phyloP scores from a whole-genome alignment of 1,140 invertebrate genomes.

The Drusus annulatus region DNA sequence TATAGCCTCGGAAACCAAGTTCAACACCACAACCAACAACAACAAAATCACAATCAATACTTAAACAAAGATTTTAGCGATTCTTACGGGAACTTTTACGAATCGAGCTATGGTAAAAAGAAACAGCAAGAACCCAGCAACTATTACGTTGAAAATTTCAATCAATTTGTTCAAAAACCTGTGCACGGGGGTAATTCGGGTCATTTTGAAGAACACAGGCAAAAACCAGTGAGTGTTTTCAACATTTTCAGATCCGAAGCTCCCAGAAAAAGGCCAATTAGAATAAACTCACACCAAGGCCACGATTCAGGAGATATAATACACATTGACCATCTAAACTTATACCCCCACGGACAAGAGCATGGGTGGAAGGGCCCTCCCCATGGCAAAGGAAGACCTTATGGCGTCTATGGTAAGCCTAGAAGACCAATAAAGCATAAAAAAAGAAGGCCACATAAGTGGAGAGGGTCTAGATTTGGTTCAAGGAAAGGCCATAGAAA shows the following conservation, averaged over 20 bases:
- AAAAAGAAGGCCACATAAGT: slow-evolving; percentile 36
- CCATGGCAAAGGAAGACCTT: slow-evolving; percentile 10
- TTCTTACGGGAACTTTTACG: slow-evolving; percentile 14
- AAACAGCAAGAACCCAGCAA: slow-evolving; percentile 24
- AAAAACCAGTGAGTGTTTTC: slow-evolving; percentile 29
- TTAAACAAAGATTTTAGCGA: slow-evolving; percentile 27
- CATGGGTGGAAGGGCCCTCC: slow-evolving; percentile 16
- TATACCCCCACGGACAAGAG: slow-evolving; percentile 37
- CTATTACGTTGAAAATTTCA: slow-evolving; percentile 51
- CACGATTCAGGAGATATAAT: slow-evolving; percentile 35
- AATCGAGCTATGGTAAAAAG: slow-evolving; percentile 7
- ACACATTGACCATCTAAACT: slow-evolving; percentile 47
- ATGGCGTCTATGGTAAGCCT: slow-evolving; percentile 21
- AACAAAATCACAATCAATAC: slow-evolving; percentile 2
- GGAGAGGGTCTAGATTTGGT: slow-evolving; percentile 26
- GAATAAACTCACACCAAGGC: background rate
- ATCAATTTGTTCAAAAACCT: slow-evolving; percentile 45
- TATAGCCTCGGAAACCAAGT: background rate
- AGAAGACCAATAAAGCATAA: slow-evolving; percentile 41
- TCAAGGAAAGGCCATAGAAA: slow-evolving; percentile 14
- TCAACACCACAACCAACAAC: background rate
- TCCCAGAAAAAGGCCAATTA: background rate
- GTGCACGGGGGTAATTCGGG: slow-evolving; percentile 14
- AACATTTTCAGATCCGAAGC: slow-evolving; percentile 41
- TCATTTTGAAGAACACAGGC: background rate